Percentiles rank a stretch among this genome's conserved stretches.
Conservation (phyloP, 2,888 invertebrate species). For the Drosophila diplacantha region DNA sequence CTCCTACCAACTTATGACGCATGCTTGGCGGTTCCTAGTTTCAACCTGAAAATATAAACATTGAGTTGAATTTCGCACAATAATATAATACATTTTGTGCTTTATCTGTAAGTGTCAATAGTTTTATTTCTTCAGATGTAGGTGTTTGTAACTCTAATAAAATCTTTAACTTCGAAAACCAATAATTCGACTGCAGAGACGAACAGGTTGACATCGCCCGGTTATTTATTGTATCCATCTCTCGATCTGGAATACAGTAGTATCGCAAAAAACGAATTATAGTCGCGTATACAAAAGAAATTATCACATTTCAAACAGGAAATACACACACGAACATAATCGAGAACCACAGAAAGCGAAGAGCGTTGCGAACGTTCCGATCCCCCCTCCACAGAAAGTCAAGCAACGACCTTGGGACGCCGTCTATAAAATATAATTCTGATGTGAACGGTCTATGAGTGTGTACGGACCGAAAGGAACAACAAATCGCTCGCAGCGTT, state of each 20-base stretch:
- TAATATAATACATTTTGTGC: neutral
- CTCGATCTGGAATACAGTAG: conserved; percentile 7
- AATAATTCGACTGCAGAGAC: neutral
- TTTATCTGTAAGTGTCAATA: neutral
- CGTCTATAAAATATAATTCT: conserved; percentile 26
- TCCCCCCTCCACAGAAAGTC: conserved; percentile 21
- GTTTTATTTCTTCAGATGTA: neutral
- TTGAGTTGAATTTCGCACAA: neutral
- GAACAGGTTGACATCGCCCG: conserved; percentile 17
- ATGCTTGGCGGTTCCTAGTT: conserved; percentile 46
- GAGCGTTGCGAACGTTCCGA: conserved; percentile 6
- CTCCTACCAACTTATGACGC: conserved; percentile 7
- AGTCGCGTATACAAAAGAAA: conserved; percentile 25
- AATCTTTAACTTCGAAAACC: neutral
- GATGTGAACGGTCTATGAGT: conserved; percentile 1
- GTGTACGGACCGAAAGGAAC: neutral
- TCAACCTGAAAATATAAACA: neutral
- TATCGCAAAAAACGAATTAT: conserved; percentile 10
- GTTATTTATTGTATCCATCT: conserved; percentile 9
- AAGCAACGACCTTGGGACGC: conserved; percentile 36
- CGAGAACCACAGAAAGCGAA: conserved; percentile 16
- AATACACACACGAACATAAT: conserved; percentile 22
- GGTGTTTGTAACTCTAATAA: neutral
- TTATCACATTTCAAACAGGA: conserved; percentile 39
- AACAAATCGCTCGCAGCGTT: neutral